phyloP scores from a whole-genome alignment of 2,797 vertebrate species.

The Remorina albescens region DNA sequence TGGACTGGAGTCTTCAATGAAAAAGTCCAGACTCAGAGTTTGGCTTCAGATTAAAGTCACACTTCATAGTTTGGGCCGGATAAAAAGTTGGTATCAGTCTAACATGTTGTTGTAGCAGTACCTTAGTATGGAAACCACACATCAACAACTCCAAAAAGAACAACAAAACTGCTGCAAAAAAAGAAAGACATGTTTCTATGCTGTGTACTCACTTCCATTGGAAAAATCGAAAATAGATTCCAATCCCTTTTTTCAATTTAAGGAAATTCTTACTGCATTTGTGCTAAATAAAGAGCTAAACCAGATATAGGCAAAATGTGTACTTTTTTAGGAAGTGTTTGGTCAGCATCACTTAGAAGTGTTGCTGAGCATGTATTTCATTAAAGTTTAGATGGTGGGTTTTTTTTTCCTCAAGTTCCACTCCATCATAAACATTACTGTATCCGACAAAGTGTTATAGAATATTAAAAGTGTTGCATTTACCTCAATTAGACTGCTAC shows the following conservation, averaged over 20 bases:
- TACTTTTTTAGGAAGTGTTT: neutral
- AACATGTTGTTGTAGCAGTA: neutral
- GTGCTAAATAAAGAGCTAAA: neutral
- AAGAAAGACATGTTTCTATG: neutral
- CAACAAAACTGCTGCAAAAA: too few relatives aligned
- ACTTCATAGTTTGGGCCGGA: neutral
- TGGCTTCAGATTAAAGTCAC: conserved; percentile 24
- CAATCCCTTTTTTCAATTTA: neutral
- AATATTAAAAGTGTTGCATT: neutral
- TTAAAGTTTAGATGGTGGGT: neutral
- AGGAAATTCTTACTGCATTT: neutral
- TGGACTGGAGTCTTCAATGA: conserved; percentile 19
- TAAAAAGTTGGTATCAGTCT: neutral
- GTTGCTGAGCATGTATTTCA: too few relatives aligned
- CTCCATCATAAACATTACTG: neutral
- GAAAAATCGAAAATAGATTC: too few relatives aligned
- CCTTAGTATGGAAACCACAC: neutral
- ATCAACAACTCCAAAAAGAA: neutral
- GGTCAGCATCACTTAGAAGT: too few relatives aligned
- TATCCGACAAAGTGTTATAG: neutral
- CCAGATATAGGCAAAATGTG: neutral
- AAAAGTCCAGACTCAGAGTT: conserved; percentile 11
- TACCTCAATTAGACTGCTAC: neutral
- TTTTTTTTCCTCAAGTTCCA: too few relatives aligned
- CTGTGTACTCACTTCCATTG: neutral